A percentile compares a stretch with the other conserved stretches of the same genome.
phyloP scores from a whole-genome alignment of 2,113 vertebrate species.

The Heptranchias perlo region DNA sequence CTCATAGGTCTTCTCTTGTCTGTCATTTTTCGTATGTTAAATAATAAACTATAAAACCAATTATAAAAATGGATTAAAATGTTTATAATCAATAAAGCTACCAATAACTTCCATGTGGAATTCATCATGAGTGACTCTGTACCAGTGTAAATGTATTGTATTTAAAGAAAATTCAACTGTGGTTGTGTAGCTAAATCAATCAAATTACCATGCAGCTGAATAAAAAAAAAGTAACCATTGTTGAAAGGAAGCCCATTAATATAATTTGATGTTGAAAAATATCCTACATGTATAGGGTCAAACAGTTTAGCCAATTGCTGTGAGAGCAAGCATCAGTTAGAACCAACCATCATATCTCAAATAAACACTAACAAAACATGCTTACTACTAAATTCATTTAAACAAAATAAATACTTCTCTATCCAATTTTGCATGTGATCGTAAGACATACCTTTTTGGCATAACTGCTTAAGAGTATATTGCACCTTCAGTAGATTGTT shows the following conservation, averaged over 20 bases:
- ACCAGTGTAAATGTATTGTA: not conserved
- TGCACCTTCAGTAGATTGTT: slow-evolving; percentile 2
- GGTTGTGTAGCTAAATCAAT: not conserved
- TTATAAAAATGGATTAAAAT: not conserved
- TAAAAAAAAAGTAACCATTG: not conserved
- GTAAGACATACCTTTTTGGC: not conserved
- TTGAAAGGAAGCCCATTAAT: not conserved
- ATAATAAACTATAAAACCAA: not conserved
- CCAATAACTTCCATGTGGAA: not conserved
- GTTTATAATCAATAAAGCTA: not conserved
- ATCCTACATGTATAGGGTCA: not conserved
- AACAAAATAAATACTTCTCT: not conserved
- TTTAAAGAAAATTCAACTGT: not conserved
- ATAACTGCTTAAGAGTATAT: not conserved
- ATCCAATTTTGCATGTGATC: not conserved
- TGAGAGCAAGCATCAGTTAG: not conserved
- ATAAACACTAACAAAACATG: not conserved
- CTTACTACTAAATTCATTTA: too few species aligned
- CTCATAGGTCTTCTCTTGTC: not conserved
- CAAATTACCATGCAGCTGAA: not conserved
- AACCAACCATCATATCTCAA: not conserved
- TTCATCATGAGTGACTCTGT: not conserved
- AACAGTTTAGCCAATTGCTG: not conserved
- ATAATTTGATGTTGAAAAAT: not conserved
- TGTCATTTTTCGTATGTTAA: not conserved